Evolutionary conservation across 1,140 invertebrate genomes (phyloP).

Genomic region (Pogonus chalceus): DNA sequence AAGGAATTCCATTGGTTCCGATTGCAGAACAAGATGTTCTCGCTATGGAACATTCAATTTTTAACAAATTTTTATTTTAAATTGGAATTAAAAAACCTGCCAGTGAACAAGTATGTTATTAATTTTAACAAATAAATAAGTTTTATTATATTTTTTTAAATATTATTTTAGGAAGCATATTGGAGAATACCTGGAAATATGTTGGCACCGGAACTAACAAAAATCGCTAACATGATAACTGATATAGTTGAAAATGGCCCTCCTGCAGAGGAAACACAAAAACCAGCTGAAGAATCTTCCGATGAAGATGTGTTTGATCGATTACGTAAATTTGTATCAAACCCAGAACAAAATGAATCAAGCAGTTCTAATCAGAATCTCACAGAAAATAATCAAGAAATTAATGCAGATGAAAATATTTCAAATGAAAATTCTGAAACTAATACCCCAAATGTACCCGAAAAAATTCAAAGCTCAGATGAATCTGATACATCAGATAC

Average conservation of each 20-base stretch:
- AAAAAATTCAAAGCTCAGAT: slow-evolving; percentile 15
- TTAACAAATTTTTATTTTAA: slow-evolving; percentile 45
- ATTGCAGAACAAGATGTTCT: slow-evolving; percentile 43
- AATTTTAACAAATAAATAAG: slow-evolving; percentile 12
- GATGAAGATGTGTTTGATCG: slow-evolving; percentile 16
- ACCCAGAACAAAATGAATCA: background rate
- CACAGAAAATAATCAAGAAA: slow-evolving; percentile 10
- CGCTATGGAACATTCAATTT: slow-evolving; percentile 48
- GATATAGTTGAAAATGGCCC: slow-evolving; percentile 37
- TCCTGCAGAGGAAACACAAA: slow-evolving; percentile 14
- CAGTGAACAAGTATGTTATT: slow-evolving; percentile 38
- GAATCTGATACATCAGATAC: slow-evolving; percentile 1
- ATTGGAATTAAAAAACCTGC: slow-evolving; percentile 46
- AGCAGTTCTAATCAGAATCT: background rate
- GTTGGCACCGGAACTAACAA: slow-evolving; percentile 35
- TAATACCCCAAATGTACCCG: slow-evolving; percentile 11
- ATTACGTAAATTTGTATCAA: slow-evolving; percentile 10
- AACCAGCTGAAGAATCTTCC: slow-evolving; percentile 12
- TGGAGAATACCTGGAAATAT: slow-evolving; percentile 49
- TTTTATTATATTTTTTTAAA: too few species aligned
- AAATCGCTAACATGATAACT: slow-evolving; percentile 34
- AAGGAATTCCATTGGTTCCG: slow-evolving; percentile 55
- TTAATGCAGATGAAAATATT: slow-evolving; percentile 2
- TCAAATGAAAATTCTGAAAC: slow-evolving; percentile 21
- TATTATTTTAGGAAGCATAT: slow-evolving; percentile 39